These are phyloP conservation scores for Corapipo altera DNA, from an alignment of 2,113 vertebrate species.

Conservation along the genomic window DNA sequence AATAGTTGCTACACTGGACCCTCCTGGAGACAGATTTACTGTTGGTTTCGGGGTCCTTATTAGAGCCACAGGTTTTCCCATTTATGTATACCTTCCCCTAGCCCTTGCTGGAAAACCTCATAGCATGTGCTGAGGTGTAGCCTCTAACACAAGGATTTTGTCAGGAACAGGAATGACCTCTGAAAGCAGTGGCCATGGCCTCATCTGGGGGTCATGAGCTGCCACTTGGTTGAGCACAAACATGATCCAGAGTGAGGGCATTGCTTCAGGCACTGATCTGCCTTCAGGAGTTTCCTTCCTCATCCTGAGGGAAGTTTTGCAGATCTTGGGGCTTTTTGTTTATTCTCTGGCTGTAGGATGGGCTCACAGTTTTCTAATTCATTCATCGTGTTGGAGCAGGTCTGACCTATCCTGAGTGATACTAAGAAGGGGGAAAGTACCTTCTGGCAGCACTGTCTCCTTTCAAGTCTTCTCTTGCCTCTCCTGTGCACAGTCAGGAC, in stretches of 20 bases:
- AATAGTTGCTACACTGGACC: background rate
- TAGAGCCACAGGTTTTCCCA: background rate
- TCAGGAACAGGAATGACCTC: background rate
- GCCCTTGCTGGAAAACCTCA: background rate
- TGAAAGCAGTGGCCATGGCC: background rate
- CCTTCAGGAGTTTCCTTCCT: background rate
- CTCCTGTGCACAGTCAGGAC: background rate
- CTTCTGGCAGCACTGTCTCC: background rate
- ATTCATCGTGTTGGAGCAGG: background rate
- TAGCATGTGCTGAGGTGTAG: background rate
- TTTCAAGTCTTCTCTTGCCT: background rate
- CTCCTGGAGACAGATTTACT: background rate
- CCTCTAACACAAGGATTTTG: background rate
- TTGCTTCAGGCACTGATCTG: background rate
- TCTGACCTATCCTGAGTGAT: background rate
- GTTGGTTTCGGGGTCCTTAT: background rate
- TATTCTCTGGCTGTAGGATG: background rate
- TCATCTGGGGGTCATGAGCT: background rate
- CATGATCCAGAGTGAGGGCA: background rate
- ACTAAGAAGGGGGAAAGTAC: background rate
- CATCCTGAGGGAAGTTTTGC: background rate
- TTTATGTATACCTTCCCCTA: background rate
- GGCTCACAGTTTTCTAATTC: background rate
- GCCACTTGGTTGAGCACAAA: accelerated
- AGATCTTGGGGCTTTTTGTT: background rate